These are phyloP conservation scores for Rhombomys opimus DNA, from an alignment of 2,113 vertebrate species.

Conservation along the genomic window DNA sequence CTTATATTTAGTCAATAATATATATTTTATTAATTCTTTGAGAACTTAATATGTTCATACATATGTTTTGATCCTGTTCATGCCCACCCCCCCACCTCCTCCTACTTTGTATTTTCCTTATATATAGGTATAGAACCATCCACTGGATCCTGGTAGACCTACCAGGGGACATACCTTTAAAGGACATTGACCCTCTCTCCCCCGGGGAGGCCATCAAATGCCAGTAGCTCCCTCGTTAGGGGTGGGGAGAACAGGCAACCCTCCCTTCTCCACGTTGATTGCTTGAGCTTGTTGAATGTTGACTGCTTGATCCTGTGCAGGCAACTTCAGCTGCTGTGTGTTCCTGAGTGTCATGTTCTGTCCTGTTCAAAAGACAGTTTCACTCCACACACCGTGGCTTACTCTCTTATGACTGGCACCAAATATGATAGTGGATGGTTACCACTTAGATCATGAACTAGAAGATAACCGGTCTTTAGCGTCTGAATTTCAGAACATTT, in stretches of 20 bases:
- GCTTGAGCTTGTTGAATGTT: too few relatives aligned
- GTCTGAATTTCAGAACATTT: not conserved
- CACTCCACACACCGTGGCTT: not conserved
- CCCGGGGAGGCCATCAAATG: not conserved
- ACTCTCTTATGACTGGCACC: not conserved
- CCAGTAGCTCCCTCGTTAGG: not conserved
- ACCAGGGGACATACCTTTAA: not conserved
- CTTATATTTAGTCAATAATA: not conserved
- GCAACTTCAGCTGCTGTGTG: not conserved
- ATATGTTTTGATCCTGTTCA: not conserved
- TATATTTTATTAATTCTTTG: not conserved
- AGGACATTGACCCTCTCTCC: not conserved
- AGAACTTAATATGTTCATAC: not conserved
- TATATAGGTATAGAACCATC: not conserved
- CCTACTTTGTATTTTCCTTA: not conserved
- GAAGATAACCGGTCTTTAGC: not conserved
- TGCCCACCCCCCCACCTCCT: not conserved
- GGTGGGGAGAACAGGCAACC: not conserved
- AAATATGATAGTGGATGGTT: not conserved
- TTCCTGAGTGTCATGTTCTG: not conserved
- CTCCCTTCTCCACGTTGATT: not conserved
- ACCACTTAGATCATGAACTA: not conserved
- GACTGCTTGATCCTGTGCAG: not conserved
- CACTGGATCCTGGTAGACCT: not conserved
- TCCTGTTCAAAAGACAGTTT: not conserved